phyloP scores from a whole-genome alignment of 2,888 invertebrate species.

The Mantis religiosa region DNA sequence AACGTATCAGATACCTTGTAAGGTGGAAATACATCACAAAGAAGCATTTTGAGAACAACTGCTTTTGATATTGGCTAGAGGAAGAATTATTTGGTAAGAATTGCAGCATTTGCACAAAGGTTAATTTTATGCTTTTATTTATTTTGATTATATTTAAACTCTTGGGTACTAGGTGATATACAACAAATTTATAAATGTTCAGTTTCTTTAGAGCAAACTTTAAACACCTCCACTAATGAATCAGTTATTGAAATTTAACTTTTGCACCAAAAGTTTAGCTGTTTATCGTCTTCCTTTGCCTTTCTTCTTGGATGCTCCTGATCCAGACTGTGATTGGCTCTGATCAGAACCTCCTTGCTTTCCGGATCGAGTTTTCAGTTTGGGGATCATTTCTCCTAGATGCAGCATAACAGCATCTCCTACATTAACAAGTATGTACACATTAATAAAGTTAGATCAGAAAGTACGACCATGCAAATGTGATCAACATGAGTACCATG shows the following conservation, averaged over 20 bases:
- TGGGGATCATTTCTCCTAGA: conserved; percentile 82
- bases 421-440: conserved; percentile 34
- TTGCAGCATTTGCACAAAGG: too few relatives aligned
- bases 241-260: background rate
- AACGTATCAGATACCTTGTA: too few relatives aligned
- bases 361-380: conserved; percentile 74
- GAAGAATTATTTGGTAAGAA: too few relatives aligned
- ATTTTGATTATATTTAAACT: background rate
- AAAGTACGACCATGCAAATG: background rate
- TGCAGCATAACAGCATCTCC: conserved; percentile 74
- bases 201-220: too few relatives aligned
- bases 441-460: background rate
- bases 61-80: too few relatives aligned
- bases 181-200: background rate
- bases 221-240: too few relatives aligned
- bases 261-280: conserved; percentile 19
- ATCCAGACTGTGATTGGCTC: conserved; percentile 39
- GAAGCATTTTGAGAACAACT: too few relatives aligned
- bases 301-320: conserved; percentile 43
- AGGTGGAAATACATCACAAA: too few relatives aligned
- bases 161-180: background rate
- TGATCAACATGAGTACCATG: background rate
- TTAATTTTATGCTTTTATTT: too few relatives aligned
- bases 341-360: conserved; percentile 47
- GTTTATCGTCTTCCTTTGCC: conserved; percentile 46